Conservation (phyloP, 2,113 vertebrate species). For the Tichodroma muraria region DNA sequence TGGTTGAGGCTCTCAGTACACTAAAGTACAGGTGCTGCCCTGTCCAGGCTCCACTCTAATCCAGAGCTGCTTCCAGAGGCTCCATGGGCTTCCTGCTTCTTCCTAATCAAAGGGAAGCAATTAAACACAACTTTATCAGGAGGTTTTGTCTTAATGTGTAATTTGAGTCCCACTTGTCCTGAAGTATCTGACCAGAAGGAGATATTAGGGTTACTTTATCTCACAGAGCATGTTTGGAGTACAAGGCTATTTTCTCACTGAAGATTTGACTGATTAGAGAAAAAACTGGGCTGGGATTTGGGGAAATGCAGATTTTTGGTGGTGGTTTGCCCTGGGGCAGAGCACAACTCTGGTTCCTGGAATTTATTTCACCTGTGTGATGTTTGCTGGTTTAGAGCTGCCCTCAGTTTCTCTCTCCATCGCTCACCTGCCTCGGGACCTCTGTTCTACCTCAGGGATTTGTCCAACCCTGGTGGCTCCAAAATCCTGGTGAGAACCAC, state of each 20-base stretch:
- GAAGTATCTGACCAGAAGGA: no score
- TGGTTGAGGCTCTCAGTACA: neutral
- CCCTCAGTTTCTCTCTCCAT: neutral
- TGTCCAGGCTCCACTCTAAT: neutral
- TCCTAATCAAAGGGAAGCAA: neutral
- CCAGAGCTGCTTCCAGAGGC: neutral
- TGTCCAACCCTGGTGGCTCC: neutral
- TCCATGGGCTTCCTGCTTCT: neutral
- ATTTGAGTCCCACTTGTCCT: neutral
- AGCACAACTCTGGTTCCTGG: neutral
- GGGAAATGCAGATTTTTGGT: neutral
- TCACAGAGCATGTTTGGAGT: neutral
- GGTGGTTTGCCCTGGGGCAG: neutral
- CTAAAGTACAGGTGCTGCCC: neutral
- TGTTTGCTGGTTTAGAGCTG: neutral
- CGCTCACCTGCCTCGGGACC: neutral
- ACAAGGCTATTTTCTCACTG: neutral
- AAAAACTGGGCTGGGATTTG: neutral
- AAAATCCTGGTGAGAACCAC: neutral
- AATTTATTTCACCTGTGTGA: neutral
- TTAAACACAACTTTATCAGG: neutral
- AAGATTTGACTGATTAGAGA: neutral
- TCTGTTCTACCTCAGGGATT: neutral
- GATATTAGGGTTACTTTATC: neutral
- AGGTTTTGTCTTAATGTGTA: neutral